Conservation (phyloP, 2,888 invertebrate genomes). For the Phasia obesa region DNA sequence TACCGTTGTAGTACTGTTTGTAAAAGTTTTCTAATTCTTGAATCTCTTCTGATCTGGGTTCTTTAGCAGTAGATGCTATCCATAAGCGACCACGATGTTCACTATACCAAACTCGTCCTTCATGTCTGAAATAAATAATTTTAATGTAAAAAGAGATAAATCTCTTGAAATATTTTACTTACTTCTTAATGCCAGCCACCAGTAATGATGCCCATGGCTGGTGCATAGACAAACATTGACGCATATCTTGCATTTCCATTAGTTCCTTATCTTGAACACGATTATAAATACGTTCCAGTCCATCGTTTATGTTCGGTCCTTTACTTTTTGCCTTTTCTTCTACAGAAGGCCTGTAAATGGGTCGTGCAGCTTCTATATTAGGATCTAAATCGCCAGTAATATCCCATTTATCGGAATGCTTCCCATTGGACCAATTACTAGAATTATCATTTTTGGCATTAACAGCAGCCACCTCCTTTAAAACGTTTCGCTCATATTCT, state of each 20-base stretch:
- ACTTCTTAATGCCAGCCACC: slow-evolving; percentile 96
- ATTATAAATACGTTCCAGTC: slow-evolving; percentile 79
- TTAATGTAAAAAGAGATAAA: not conserved
- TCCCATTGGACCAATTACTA: slow-evolving; percentile 73
- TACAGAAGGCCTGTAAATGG: slow-evolving; percentile 73
- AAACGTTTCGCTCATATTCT: slow-evolving; percentile 81
- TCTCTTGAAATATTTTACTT: slow-evolving; percentile 37
- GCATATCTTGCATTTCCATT: slow-evolving; percentile 92
- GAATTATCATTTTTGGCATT: slow-evolving; percentile 64
- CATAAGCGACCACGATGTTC: slow-evolving; percentile 95
- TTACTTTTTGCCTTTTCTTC: slow-evolving; percentile 64
- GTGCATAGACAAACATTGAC: slow-evolving; percentile 95
- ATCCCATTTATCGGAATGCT: slow-evolving; percentile 65
- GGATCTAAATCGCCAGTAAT: slow-evolving; percentile 72
- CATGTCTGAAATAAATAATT: slow-evolving; percentile 86
- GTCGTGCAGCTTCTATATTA: slow-evolving; percentile 75
- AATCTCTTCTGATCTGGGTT: slow-evolving; percentile 87
- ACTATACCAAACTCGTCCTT: slow-evolving; percentile 97
- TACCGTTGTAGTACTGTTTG: slow-evolving; percentile 86
- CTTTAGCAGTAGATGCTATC: slow-evolving; percentile 94
- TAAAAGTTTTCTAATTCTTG: slow-evolving; percentile 88
- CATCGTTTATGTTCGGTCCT: slow-evolving; percentile 53
- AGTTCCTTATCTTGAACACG: slow-evolving; percentile 90
- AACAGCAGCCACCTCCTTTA: slow-evolving; percentile 81
- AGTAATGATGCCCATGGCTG: slow-evolving; percentile 98